Evolutionary conservation across 2,888 invertebrate species (phyloP), one percentile per base, ranked within the genome.

Genomic region (Helobdella robusta): DNA sequence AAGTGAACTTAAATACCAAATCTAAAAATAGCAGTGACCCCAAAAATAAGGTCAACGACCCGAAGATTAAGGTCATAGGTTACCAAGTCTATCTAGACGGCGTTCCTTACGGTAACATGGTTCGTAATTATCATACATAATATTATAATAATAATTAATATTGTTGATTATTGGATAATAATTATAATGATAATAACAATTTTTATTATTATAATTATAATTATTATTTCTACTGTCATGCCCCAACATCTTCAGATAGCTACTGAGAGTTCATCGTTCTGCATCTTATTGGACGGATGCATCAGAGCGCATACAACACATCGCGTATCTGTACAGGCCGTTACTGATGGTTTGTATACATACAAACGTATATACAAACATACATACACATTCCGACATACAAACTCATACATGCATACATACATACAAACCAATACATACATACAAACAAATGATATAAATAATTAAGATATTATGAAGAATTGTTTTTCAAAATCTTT

Each of bases 81-180:
- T 79, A 79, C 68, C 70, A 73, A 20, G 73, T 79, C 48, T 77
- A 74, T 72, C 74, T 79, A n/a, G 78, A 79, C 70, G 76, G 76
- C 34, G 73, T 74, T 66, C 76, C 76, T 70, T 78, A 77, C 73
- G 78, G 78, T 30, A 73, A 74, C 20, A 74, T 75, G 75, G 77
- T 78, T n/a, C n/a, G n/a, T n/a, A n/a, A n/a, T n/a, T n/a, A n/a
- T n/a, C n/a, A n/a, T n/a, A n/a, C n/a, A n/a, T n/a, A n/a, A 52
- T n/a, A 25, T 52, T 52, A 52, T 23, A 23, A 52, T 25, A 52
- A 52, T 1, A 2, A 25, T 52, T 52, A 52, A 23, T 2, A 23
- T n/a, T 52, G 25, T 52, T 5, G 15, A 2, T 3, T 52, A 2
- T 20, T 52, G 15, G 52, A 52, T 23, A 20, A 28, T 1, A 5